These are phyloP conservation scores for Sebastes iracundus DNA, from an alignment of 2,797 vertebrate species.

Conservation along the genomic window DNA sequence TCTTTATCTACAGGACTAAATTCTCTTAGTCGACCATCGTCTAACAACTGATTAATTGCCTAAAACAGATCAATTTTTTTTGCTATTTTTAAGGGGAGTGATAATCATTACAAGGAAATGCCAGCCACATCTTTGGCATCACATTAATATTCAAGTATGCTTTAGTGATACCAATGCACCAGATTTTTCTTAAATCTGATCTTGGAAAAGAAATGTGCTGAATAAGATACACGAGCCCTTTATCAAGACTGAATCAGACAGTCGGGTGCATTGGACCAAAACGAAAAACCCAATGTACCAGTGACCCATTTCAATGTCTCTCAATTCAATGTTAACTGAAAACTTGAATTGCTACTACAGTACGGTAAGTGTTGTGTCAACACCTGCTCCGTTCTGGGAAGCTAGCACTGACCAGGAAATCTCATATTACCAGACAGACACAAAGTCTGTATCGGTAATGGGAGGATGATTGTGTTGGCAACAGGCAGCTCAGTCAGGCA, in stretches of 20 bases:
- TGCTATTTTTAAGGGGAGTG: neutral
- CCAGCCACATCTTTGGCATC: neutral
- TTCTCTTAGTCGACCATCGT: neutral
- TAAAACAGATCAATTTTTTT: neutral
- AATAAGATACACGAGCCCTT: neutral
- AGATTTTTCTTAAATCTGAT: neutral
- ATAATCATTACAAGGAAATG: neutral
- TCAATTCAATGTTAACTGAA: slow-evolving; percentile 5
- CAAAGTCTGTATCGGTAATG: neutral
- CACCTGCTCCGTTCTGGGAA: slow-evolving; percentile 31
- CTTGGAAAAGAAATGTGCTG: neutral
- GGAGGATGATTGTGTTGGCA: slow-evolving; percentile 7
- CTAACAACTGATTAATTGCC: neutral
- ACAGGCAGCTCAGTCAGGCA: neutral
- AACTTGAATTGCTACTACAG: slow-evolving; percentile 26
- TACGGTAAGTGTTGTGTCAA: slow-evolving; percentile 41
- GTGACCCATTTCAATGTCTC: neutral
- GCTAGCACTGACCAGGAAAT: neutral
- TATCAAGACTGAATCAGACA: neutral
- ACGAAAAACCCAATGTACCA: neutral
- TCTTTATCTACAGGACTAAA: neutral
- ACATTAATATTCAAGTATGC: neutral
- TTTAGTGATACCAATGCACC: neutral
- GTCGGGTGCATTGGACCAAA: neutral
- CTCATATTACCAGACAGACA: slow-evolving; percentile 27